These are phyloP conservation scores for Drymodes brunneopygia DNA, from an alignment of 2,113 vertebrate genomes.

Conservation along the genomic window DNA sequence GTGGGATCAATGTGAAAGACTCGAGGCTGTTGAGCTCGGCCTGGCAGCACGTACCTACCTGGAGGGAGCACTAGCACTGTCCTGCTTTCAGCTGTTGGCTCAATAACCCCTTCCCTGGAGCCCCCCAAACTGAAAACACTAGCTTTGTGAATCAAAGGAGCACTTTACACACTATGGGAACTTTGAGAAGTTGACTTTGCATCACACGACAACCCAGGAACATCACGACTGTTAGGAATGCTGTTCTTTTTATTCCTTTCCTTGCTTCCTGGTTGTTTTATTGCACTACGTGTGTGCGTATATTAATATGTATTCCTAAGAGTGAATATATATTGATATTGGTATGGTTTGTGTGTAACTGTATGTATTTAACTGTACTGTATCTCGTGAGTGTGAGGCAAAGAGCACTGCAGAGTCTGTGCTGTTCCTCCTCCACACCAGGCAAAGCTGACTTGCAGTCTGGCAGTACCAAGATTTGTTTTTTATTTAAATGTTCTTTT, in stretches of 20 bases:
- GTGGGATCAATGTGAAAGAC: not conserved
- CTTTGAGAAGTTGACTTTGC: conserved; percentile 24
- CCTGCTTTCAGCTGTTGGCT: conserved; percentile 15
- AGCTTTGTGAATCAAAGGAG: conserved; percentile 75
- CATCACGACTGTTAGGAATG: conserved; percentile 45
- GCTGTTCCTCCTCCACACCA: conserved; percentile 36
- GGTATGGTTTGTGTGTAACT: conserved; percentile 53
- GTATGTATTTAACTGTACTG: conserved; percentile 62
- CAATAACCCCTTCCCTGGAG: not conserved
- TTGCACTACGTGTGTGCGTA: conserved; percentile 55
- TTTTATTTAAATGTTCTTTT: conserved; percentile 51
- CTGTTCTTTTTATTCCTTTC: conserved; percentile 43
- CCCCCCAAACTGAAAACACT: conserved; percentile 41
- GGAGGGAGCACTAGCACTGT: not conserved
- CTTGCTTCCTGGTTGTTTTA: conserved; percentile 47
- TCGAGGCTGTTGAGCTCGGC: not conserved
- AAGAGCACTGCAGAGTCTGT: conserved; percentile 6
- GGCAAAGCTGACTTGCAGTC: conserved; percentile 28
- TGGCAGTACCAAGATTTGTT: not conserved
- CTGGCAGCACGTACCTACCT: not conserved
- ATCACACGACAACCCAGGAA: conserved; percentile 5
- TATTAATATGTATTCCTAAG: conserved; percentile 39
- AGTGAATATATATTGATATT: conserved; percentile 49
- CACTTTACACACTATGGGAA: conserved; percentile 73
- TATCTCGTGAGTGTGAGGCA: conserved; percentile 49